These are phyloP conservation scores for Sebastes schlegelii DNA, from an alignment of 2,113 vertebrate species.

Conservation along the genomic window DNA sequence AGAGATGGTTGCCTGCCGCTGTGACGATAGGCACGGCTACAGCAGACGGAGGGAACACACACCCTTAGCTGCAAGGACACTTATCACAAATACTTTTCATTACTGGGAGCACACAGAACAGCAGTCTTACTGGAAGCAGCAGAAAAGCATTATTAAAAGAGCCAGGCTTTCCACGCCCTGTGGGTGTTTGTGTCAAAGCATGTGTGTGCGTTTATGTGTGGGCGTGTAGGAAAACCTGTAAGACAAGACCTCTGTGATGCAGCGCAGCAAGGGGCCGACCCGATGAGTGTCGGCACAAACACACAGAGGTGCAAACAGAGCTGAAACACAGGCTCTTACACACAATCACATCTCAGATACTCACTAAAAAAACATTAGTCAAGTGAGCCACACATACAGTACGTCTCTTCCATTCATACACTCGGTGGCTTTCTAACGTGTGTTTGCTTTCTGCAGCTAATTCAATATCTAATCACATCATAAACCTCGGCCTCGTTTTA, in stretches of 20 bases:
- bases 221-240: slow-evolving; percentile 77
- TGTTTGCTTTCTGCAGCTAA: slow-evolving; percentile 38
- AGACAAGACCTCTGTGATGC: slow-evolving; percentile 58
- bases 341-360: not conserved
- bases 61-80: not conserved
- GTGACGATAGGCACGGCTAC: not conserved
- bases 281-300: not conserved
- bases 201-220: slow-evolving; percentile 32
- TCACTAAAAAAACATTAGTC: not conserved
- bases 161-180: slow-evolving; percentile 54
- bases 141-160: slow-evolving; percentile 5
- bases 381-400: slow-evolving; percentile 6
- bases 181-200: slow-evolving; percentile 43
- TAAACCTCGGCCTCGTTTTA: not conserved
- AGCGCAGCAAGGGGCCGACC: not conserved
- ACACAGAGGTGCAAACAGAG: slow-evolving; percentile 7
- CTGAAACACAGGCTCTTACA: not conserved
- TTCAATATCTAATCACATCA: slow-evolving; percentile 12
- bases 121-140: slow-evolving; percentile 11
- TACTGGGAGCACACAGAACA: not conserved
- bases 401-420: slow-evolving; percentile 5
- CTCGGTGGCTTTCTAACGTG: not conserved
- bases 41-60: not conserved
- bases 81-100: not conserved
- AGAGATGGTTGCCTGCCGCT: not conserved